Conservation (phyloP, 2,888 invertebrate genomes). For the Iselma pallidipennis region DNA sequence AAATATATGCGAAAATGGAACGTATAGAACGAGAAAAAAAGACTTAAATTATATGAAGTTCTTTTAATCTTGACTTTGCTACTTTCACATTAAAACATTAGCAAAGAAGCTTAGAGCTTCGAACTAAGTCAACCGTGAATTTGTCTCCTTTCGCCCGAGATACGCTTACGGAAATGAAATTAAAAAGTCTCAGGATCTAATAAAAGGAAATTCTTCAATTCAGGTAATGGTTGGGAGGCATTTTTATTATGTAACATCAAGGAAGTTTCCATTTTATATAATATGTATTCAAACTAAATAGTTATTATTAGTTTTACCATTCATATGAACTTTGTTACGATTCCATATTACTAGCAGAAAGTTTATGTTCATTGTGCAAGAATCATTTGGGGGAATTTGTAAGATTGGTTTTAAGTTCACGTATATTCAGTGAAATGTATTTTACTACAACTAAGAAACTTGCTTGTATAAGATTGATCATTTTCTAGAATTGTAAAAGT, state of each 20-base stretch:
- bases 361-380: no score
- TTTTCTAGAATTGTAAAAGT: neutral
- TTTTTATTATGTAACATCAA: no score
- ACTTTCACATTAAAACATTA: constrained; percentile 43
- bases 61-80: constrained; percentile 36
- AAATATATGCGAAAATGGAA: constrained; percentile 16
- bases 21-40: constrained; percentile 23
- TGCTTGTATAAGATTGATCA: neutral
- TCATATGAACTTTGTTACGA: neutral
- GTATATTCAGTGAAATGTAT: neutral
- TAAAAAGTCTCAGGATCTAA: constrained; percentile 16
- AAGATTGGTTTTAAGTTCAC: neutral
- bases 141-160: constrained; percentile 32
- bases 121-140: constrained; percentile 39
- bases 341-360: neutral
- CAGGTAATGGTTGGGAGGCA: neutral
- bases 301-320: no score
- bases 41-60: constrained; percentile 38
- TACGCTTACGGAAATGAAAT: constrained; percentile 29
- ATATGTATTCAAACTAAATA: neutral
- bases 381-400: neutral
- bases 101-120: constrained; percentile 34
- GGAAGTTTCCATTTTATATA: no score
- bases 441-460: neutral
- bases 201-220: neutral